Conservation (phyloP, 1,140 invertebrate genomes). For the Cyclargus thomasi region DNA sequence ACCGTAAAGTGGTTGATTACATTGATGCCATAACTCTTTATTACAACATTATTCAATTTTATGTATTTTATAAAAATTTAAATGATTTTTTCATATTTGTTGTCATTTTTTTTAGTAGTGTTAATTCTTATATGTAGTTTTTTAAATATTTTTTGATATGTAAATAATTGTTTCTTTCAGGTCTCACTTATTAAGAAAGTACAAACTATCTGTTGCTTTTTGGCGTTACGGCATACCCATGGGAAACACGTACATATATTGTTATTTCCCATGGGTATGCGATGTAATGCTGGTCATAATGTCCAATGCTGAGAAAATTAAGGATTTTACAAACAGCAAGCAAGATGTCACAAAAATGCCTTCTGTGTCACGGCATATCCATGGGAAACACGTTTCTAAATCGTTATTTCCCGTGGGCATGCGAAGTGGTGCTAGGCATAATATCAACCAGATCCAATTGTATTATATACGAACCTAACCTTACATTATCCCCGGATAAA, state of each 20-base stretch:
- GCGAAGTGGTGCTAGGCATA: background rate
- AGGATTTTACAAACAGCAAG: background rate
- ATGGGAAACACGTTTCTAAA: background rate
- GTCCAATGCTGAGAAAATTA: background rate
- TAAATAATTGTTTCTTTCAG: too few species aligned
- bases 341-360: background rate
- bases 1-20: too few species aligned
- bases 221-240: conserved; percentile 2
- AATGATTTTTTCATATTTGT: too few species aligned
- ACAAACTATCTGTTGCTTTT: background rate
- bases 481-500: too few species aligned
- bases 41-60: too few species aligned
- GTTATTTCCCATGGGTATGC: conserved; percentile 8
- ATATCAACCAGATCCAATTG: background rate
- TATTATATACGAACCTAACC: too few species aligned
- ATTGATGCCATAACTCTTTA: too few species aligned
- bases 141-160: too few species aligned
- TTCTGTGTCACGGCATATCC: conserved; percentile 2
- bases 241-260: background rate
- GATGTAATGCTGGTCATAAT: background rate
- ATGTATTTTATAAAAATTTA: too few species aligned
- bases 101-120: too few species aligned
- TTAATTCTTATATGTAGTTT: too few species aligned
- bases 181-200: too few species aligned
- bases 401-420: background rate